phyloP scores from a whole-genome alignment of 2,113 vertebrate species.

The Cacatua alba region DNA sequence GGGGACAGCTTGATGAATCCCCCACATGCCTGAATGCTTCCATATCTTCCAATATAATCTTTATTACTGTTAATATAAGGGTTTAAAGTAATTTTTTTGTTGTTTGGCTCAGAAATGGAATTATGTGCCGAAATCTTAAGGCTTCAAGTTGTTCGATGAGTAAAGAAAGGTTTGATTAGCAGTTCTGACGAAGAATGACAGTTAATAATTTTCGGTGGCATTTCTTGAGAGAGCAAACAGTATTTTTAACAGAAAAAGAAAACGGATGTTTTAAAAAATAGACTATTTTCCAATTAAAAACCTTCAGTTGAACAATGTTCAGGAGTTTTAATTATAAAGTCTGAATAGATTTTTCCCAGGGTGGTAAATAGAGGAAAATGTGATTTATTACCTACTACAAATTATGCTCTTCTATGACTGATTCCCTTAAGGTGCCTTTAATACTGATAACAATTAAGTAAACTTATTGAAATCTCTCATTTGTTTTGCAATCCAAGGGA shows the following conservation, averaged over 20 bases:
- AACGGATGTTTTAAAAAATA: not conserved
- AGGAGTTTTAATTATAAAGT: slow-evolving; percentile 20
- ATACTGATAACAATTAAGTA: slow-evolving; percentile 15
- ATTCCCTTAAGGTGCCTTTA: slow-evolving; percentile 11
- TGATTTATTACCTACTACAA: slow-evolving; percentile 8
- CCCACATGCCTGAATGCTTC: not conserved
- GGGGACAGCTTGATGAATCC: not conserved
- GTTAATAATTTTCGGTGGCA: not conserved
- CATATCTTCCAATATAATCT: not conserved
- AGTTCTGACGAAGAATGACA: not conserved
- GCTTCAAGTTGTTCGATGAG: not conserved
- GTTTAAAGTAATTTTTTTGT: not conserved
- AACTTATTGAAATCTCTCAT: slow-evolving; percentile 18
- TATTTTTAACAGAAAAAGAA: not conserved
- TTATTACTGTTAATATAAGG: not conserved
- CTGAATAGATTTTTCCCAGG: slow-evolving; percentile 11
- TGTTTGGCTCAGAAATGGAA: not conserved
- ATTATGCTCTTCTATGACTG: not conserved
- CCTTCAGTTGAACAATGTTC: not conserved
- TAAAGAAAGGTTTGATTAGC: not conserved
- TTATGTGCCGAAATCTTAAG: not conserved
- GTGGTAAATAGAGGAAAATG: not conserved
- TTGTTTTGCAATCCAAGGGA: not conserved
- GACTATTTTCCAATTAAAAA: not conserved
- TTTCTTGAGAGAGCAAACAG: not conserved